Conservation (phyloP, 2,797 vertebrate genomes). For the Takifugu ocellatus region DNA sequence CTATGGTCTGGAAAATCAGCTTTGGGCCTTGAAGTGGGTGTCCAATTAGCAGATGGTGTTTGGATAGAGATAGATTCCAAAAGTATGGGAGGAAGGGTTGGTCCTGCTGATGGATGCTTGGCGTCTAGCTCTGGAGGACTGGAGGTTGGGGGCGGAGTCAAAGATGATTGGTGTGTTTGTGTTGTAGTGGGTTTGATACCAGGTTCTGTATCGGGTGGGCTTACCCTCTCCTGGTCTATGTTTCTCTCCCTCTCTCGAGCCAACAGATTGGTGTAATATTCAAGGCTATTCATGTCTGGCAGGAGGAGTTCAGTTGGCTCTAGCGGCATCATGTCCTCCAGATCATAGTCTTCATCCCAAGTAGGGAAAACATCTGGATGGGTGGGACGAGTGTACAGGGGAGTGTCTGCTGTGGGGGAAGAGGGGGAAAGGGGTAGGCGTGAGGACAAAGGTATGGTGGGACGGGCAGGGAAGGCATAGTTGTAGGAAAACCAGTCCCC, state of each 20-base stretch:
- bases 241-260: slow-evolving; percentile 23
- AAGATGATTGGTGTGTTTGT: slow-evolving; percentile 3
- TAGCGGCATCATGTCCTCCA: slow-evolving; percentile 59
- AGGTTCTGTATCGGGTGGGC: slow-evolving; percentile 20
- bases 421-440: slow-evolving; percentile 42
- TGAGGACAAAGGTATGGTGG: slow-evolving; percentile 78
- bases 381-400: slow-evolving; percentile 38
- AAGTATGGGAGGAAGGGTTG: slow-evolving; percentile 59
- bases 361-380: slow-evolving; percentile 43
- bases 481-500: slow-evolving; percentile 71
- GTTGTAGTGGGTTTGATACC: slow-evolving; percentile 46
- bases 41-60: slow-evolving; percentile 19
- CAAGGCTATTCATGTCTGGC: slow-evolving; percentile 67
- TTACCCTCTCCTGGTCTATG: slow-evolving; percentile 1
- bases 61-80: slow-evolving; percentile 52
- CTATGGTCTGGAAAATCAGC: slow-evolving; percentile 19
- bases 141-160: slow-evolving; percentile 25
- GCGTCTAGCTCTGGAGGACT: slow-evolving; percentile 25
- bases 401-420: slow-evolving; percentile 42
- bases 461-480: slow-evolving; percentile 81
- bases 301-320: slow-evolving; percentile 66
- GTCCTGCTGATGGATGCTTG: slow-evolving; percentile 28
- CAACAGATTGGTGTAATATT: slow-evolving; percentile 71
- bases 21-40: slow-evolving; percentile 40
- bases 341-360: slow-evolving; percentile 60